A percentile compares a stretch with the other conserved stretches of the same genome.
Conservation (phyloP, 1,140 invertebrate genomes). For the Nylanderia fulva region DNA sequence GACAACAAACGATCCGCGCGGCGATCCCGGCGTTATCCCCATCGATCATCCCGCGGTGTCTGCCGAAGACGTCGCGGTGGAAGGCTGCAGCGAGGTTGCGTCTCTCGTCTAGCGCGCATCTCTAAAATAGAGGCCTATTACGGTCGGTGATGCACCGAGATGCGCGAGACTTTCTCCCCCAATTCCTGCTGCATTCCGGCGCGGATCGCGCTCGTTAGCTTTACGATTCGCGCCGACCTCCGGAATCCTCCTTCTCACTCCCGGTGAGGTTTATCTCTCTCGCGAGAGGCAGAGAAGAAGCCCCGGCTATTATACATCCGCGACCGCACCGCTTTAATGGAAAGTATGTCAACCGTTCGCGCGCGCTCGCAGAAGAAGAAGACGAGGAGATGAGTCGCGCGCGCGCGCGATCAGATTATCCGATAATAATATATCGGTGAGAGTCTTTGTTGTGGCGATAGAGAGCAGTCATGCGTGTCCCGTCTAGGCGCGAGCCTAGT, state of each 20-base stretch:
- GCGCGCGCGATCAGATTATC: conserved; percentile 50
- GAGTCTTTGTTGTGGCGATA: conserved; percentile 7
- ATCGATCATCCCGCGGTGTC: conserved; percentile 45
- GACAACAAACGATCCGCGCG: conserved; percentile 17
- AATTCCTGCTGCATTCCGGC: conserved; percentile 54
- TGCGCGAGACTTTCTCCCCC: conserved; percentile 55
- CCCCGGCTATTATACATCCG: conserved; percentile 18
- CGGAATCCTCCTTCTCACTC: background rate
- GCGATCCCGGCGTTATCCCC: conserved; percentile 41
- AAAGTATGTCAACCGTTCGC: conserved; percentile 55
- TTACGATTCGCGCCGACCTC: background rate
- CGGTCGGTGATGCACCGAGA: conserved; percentile 19
- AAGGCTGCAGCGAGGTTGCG: conserved; percentile 28
- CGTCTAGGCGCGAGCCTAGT: conserved; percentile 25
- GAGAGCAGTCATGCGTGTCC: conserved; percentile 32
- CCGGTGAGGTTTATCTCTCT: background rate
- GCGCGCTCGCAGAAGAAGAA: conserved; percentile 25
- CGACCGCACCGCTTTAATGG: conserved; percentile 58
- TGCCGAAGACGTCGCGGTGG: conserved; percentile 38
- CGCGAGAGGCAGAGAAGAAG: background rate
- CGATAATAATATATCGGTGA: conserved; percentile 55
- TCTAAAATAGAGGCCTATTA: conserved; percentile 30
- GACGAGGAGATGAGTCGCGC: conserved; percentile 37
- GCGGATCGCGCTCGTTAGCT: conserved; percentile 56
- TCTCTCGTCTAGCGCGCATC: background rate